Percentiles rank a stretch among this genome's conserved stretches.
Conservation (phyloP, 2,113 vertebrate species). For the Myotis davidii region DNA sequence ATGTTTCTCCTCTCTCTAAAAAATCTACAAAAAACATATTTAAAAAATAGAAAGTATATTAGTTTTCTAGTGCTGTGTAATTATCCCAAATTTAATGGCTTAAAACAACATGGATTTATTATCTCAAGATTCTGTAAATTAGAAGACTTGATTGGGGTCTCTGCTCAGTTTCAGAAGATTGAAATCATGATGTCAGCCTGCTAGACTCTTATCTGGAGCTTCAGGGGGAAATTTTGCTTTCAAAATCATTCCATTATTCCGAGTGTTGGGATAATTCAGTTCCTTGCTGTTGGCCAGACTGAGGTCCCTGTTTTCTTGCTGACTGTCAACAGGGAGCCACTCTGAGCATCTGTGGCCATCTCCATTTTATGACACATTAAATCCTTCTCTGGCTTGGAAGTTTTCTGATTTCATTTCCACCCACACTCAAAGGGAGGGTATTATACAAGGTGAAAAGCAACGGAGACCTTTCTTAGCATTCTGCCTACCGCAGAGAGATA, state of each 20-base stretch:
- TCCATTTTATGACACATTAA: neutral
- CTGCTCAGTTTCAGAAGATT: slow-evolving; percentile 15
- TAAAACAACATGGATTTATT: neutral
- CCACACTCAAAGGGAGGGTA: neutral
- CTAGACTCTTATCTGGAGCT: neutral
- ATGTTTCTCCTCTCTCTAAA: no score
- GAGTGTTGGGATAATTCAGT: neutral
- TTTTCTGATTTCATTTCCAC: neutral
- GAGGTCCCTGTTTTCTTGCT: slow-evolving; percentile 6
- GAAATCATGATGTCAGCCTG: neutral
- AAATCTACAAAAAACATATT: no score
- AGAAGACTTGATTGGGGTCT: neutral
- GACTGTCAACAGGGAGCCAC: neutral
- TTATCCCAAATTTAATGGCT: neutral
- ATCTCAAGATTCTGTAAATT: slow-evolving; percentile 12
- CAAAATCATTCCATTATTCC: neutral
- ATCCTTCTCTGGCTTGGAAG: neutral
- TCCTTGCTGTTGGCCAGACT: neutral
- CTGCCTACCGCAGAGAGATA: neutral
- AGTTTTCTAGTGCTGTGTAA: slow-evolving; percentile 33
- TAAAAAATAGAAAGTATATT: neutral
- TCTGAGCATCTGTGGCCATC: neutral
- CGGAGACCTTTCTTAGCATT: slow-evolving; percentile 15
- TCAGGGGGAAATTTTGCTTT: neutral
- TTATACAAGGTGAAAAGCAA: neutral